Base-by-base conservation (phyloP, 2,888 invertebrate genomes). In the Habrosyne pyritoides region DNA sequence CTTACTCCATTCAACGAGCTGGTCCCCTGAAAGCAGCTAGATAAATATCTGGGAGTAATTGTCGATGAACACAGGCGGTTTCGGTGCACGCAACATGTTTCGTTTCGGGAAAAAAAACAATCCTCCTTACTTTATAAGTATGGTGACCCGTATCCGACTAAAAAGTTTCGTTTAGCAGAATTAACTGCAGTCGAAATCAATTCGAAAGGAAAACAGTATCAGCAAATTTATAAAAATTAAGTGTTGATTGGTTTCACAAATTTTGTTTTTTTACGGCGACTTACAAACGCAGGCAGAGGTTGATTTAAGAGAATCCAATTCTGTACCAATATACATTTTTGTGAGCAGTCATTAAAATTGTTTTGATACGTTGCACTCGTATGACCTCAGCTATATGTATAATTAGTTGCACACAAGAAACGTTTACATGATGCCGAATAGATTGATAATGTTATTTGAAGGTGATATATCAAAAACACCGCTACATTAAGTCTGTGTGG, bases 391-490 rank as follows among this genome's bases (percentile, higher is more conserved):
- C 0, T 42, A 7, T 24, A 42, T 2, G 36, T 14, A 36, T 36
- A 18, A 42, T 59, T 53, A 64, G 49, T 57, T 54, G 56, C 52
- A 51, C 59, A 66, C 64, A 53, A 69, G 55, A 56, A 52, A 55
- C 52, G 30, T 57, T 49, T 10, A 53, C 55, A 52, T 18, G 22
- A 51, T 36, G 30, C 33, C 30, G 30, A 52, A 24, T 42, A 21
- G 48, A 52, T 52, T 57, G 30, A 66, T 62, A 81, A 82, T 78
- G 80, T 80, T 79, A 73, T 75, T 78, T 83, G 75, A 83, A 86
- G 87, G 84, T 85, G 82, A 81, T 78, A 64, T 63, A 75, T 78
- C 76, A 75, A 74, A 80, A 56, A 57, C 21, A 54, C 79, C 79
- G 79, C 71, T 51, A 65, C 63, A 67, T 66, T 18, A 18, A 10